A percentile compares a stretch with the other conserved stretches of the same genome.
phyloP scores from a whole-genome alignment of 2,888 invertebrate genomes.

The Baronia brevicornis region DNA sequence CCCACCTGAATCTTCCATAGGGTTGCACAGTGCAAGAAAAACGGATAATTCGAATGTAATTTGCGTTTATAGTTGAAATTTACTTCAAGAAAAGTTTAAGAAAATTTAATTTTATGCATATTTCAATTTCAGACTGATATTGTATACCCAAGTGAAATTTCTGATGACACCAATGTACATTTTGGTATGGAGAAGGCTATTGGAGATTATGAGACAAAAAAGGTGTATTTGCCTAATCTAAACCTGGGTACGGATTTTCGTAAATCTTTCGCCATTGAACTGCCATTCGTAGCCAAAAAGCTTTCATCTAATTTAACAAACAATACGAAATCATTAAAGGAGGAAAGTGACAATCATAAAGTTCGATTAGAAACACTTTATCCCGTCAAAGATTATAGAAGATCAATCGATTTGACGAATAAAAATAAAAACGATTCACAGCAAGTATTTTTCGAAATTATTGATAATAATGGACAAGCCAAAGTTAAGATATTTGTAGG shows the following conservation, averaged over 20 bases:
- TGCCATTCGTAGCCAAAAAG: not conserved
- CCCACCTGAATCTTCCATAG: slow-evolving; percentile 23
- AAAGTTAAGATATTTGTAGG: slow-evolving; percentile 6
- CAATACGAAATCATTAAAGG: no score
- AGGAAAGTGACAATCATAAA: no score
- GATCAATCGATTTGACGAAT: not conserved
- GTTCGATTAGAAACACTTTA: no score
- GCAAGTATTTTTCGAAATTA: slow-evolving; percentile 9
- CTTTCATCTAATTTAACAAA: no score
- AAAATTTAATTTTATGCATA: slow-evolving; percentile 12
- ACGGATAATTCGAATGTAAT: not conserved
- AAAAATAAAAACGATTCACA: not conserved
- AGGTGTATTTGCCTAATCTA: not conserved
- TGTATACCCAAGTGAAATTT: slow-evolving; percentile 12
- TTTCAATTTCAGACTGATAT: slow-evolving; percentile 16
- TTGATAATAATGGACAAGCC: slow-evolving; percentile 9
- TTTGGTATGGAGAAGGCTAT: slow-evolving; percentile 25
- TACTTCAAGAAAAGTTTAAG: slow-evolving; percentile 1
- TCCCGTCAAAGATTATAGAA: slow-evolving; percentile 7
- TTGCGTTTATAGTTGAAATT: not conserved
- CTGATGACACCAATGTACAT: slow-evolving; percentile 16
- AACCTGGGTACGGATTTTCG: not conserved
- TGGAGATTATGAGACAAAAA: slow-evolving; percentile 5
- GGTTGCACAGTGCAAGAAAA: slow-evolving; percentile 3
- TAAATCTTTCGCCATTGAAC: slow-evolving; percentile 1